phyloP scores from a whole-genome alignment of 2,113 vertebrate genomes.

The Craseonycteris thonglongyai region DNA sequence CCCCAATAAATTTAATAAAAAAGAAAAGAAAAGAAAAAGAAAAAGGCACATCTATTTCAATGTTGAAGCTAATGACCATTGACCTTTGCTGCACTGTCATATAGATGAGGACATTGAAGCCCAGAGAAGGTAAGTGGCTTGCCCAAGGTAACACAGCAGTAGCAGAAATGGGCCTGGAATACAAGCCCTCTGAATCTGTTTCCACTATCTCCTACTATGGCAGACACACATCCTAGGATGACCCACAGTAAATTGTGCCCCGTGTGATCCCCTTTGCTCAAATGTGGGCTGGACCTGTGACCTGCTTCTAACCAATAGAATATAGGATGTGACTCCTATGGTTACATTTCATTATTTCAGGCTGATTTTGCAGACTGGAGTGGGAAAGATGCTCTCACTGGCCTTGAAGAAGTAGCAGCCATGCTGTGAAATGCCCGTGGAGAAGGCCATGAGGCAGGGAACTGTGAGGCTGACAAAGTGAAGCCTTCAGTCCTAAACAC shows the following conservation, averaged over 20 bases:
- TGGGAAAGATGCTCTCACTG: background rate
- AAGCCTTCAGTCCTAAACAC: background rate
- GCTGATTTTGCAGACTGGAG: background rate
- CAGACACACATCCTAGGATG: background rate
- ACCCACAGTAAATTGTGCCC: background rate
- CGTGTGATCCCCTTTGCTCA: background rate
- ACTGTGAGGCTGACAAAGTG: background rate
- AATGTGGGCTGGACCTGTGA: background rate
- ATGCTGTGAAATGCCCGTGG: background rate
- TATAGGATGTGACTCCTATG: background rate
- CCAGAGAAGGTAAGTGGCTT: background rate
- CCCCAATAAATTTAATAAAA: too few relatives aligned
- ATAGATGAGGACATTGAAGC: background rate
- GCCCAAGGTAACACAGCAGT: background rate
- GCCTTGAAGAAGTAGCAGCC: background rate
- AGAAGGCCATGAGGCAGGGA: background rate
- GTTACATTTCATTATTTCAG: background rate
- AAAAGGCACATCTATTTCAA: background rate
- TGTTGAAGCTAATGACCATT: background rate
- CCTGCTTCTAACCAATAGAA: background rate
- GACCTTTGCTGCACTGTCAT: background rate
- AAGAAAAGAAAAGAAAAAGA: too few relatives aligned
- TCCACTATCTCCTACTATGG: background rate
- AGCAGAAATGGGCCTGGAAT: background rate
- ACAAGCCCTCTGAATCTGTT: background rate